Evolutionary conservation across 2,113 vertebrate genomes (phyloP), one percentile per base, ranked within the genome.

Genomic region (Apodemus sylvaticus): DNA sequence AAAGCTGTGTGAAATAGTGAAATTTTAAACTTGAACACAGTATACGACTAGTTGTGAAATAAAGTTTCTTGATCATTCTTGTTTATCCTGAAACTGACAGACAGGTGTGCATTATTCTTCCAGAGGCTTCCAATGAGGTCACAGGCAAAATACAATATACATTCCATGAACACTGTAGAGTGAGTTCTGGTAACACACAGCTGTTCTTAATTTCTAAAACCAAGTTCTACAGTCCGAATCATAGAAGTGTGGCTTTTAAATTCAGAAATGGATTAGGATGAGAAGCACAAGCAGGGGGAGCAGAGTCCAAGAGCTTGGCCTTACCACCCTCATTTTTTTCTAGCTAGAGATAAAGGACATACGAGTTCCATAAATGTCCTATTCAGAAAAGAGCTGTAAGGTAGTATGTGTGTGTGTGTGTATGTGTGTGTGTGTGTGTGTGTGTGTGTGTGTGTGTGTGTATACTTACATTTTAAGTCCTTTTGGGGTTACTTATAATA

Each of bases 71-170:
- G 58, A 87, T 90, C 58, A 91, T 76, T 96, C 94, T 74, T 90
- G 66, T 94, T 90, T 82, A 96, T 68, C 31, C 70, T 93, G 90
- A 94, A 87, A 82, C 73, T 93, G 94, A 86, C 86, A 96, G 76
- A 66, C 86, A 97, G 76, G 66, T 96, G 81, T 93, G 45, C 60
- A 48, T 87, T 94, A 86, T 71, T 96, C 78, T 94, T 79, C 62
- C 79, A 90, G 74, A 86, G 79, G 71, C 48, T 94, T 90, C 74
- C 53, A 51, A 76, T 26, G 81, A 88, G 48, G 55, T 95, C 73
- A 96, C 77, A 89, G 83, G 51, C 64, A 96, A 95, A 91, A 64
- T 64, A 76, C 17, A 91, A 51, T 39, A 68, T 81, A 48, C 29
- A 87, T 71, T 78, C 74, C 89, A 42, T 20, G 45, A 79, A 62